Evolutionary conservation across 2,113 vertebrate genomes (phyloP).

Genomic region (mouse (Mus musculus)): GRCm39 chrX:94503001-94503500

Average conservation of each 20-base stretch:
- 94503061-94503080: background rate
- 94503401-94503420: background rate
- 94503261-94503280: background rate
- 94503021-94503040: background rate
- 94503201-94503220: background rate
- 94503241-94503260: background rate
- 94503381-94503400: slow-evolving; percentile 7
- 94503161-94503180: background rate
- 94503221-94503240: background rate
- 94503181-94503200: background rate
- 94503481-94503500: slow-evolving; percentile 2
- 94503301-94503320: background rate
- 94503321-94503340: background rate
- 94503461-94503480: background rate
- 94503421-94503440: slow-evolving; percentile 2
- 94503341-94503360: background rate
- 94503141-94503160: background rate
- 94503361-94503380: background rate
- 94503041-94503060: slow-evolving; percentile 44
- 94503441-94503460: background rate
- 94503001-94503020: slow-evolving; percentile 20
- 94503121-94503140: background rate
- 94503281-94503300: background rate
- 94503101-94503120: slow-evolving; percentile 20
- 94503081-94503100: slow-evolving; percentile 12